Conservation (phyloP, 2,797 vertebrate species). For the Sarcoramphus papa region DNA sequence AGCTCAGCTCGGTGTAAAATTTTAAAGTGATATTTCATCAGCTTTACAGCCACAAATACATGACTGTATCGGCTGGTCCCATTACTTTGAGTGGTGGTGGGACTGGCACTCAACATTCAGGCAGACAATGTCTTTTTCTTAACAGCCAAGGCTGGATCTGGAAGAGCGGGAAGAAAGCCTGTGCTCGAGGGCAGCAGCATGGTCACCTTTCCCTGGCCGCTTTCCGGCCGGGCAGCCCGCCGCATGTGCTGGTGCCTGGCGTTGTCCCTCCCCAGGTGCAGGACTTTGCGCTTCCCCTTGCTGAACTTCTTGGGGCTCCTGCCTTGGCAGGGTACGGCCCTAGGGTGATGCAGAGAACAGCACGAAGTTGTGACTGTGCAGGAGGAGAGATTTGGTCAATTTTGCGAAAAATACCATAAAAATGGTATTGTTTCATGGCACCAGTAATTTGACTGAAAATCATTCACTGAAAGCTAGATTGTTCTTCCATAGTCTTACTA, state of each 20-base stretch:
- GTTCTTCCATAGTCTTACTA: neutral
- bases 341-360: neutral
- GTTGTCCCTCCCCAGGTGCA: neutral
- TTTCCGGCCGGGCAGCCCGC: fast-evolving
- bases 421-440: neutral
- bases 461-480: neutral
- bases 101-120: neutral
- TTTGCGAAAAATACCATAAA: neutral
- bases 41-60: too few relatives aligned
- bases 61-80: neutral
- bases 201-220: neutral
- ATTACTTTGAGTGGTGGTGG: neutral
- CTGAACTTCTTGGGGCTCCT: neutral
- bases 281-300: fast-evolving
- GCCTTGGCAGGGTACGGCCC: fast-evolving
- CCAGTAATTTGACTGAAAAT: neutral
- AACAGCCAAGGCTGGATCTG: neutral
- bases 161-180: neutral
- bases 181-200: neutral
- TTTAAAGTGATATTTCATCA: too few relatives aligned
- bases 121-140: neutral
- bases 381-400: neutral
- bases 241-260: too few relatives aligned
- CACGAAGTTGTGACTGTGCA: fast-evolving
- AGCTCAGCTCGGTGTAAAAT: too few relatives aligned